Evolutionary conservation across 2,113 vertebrate species (phyloP).

Genomic region (Phoxinus phoxinus): DNA sequence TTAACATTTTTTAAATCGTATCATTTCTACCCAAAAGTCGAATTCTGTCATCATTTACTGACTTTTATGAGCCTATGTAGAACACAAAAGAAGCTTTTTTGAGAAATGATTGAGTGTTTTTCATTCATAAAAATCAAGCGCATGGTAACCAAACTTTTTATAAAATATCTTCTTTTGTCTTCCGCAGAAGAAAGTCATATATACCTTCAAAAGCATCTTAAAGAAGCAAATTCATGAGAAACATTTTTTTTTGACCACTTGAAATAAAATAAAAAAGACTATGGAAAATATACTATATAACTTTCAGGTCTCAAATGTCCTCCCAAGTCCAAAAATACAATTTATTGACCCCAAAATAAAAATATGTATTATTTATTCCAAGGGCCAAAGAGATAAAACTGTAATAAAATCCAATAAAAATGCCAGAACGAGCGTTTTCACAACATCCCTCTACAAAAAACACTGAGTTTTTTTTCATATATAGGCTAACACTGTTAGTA

Average conservation of each 20-base stretch:
- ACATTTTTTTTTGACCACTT: not conserved
- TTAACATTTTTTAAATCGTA: too few relatives aligned
- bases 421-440: not conserved
- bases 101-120: not conserved
- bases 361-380: not conserved
- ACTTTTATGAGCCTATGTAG: too few relatives aligned
- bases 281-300: not conserved
- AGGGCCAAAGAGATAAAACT: not conserved
- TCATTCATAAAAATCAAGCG: not conserved
- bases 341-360: not conserved
- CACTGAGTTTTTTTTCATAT: not conserved
- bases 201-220: not conserved
- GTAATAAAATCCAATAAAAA: not conserved
- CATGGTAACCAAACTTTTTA: not conserved
- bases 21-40: too few relatives aligned
- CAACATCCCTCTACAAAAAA: not conserved
- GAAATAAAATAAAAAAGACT: too few relatives aligned
- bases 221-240: not conserved
- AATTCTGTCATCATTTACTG: too few relatives aligned
- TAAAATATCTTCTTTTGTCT: not conserved
- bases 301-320: not conserved
- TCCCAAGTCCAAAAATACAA: not conserved
- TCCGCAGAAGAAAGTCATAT: not conserved
- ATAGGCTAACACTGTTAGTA: not conserved
- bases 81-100: not conserved